Evolutionary conservation across 1,140 invertebrate genomes (phyloP), one percentile per base, ranked within the genome.

Genomic region (Trichogramma pretiosum): DNA sequence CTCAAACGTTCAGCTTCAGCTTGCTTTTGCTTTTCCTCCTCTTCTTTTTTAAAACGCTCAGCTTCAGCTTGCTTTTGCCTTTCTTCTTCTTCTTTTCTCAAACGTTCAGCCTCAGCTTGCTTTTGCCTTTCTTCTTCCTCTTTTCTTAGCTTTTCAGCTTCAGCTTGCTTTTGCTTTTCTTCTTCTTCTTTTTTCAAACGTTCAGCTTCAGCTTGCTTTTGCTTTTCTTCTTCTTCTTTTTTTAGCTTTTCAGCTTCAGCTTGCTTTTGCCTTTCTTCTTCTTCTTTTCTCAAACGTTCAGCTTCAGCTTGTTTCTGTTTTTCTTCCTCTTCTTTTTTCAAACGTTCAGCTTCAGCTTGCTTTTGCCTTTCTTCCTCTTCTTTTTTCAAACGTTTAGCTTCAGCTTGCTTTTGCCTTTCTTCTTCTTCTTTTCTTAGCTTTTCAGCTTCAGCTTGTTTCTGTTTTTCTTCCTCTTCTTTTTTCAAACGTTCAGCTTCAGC

Each of bases 191-290:
- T 43, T 13, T 49, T 48, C 16, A 43, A 17, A 22, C 48, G 30
- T 18, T 58, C 37, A 1, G 34, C 21, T 37, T 50, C 30, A 37
- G 39, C 10, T 43, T 56, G 56, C 18, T 43, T 46, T 46, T 38
- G 36, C 18, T 11, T 40, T 48, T 34, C 14, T 14, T 35, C 14
- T 44, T 57, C 48, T 45, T 47, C 19, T n/a, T 30, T 36, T 47
- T 24, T 50, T 13, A 34, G 23, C 48, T 43, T 44, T 3, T 46
- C 49, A 5, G 5, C 24, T 35, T 36, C 16, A 48, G 51, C 47
- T 54, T 42, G 17, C 46, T 50, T 54, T 14, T 41, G 32, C 19
- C 24, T 28, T 28, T 28, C 39, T 49, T 18, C 34, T 14, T 47
- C 44, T 3, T 47, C 39, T 0, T 41, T 40, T 13, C 52, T 18